Conservation (phyloP, 2,888 invertebrate genomes). For the Scelioninae gen. 1 region DNA sequence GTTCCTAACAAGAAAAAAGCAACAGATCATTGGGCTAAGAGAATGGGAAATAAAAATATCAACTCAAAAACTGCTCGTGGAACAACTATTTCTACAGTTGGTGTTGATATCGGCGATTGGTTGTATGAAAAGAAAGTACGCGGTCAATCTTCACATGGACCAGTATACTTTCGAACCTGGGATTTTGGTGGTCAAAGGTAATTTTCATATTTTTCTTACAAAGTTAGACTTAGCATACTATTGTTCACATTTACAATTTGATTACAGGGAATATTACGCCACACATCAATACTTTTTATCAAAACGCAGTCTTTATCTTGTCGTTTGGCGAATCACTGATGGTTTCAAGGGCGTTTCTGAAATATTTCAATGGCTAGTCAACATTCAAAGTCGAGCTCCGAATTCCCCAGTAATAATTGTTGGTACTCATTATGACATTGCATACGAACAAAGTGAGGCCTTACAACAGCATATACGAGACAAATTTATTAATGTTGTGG, state of each 20-base stretch:
- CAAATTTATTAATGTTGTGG: conserved; percentile 95
- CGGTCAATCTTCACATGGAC: conserved; percentile 90
- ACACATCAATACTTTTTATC: conserved; percentile 99
- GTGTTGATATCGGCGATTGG: conserved; percentile 98
- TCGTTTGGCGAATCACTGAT: conserved; percentile 97
- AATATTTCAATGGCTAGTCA: conserved; percentile 97
- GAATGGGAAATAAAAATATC: conserved; percentile 96
- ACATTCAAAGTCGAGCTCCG: conserved; percentile 96
- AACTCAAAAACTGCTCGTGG: conserved; percentile 90
- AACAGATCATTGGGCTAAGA: conserved; percentile 95
- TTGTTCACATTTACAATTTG: not conserved
- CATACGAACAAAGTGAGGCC: conserved; percentile 90
- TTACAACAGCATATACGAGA: conserved; percentile 95
- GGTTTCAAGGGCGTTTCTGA: conserved; percentile 94
- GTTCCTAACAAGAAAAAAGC: conserved; percentile 89
- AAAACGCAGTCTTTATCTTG: conserved; percentile 96
- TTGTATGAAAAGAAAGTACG: conserved; percentile 93
- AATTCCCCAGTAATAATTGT: conserved; percentile 98
- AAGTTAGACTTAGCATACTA: too few species aligned
- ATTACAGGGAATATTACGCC: conserved; percentile 94
- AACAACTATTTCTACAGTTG: conserved; percentile 96
- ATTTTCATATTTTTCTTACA: not conserved
- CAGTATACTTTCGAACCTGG: conserved; percentile 97
- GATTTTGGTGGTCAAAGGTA: conserved; percentile 96
- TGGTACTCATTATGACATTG: conserved; percentile 97